These are phyloP conservation scores for Steromphala cineraria DNA, from an alignment of 2,888 invertebrate species.

Conservation along the genomic window DNA sequence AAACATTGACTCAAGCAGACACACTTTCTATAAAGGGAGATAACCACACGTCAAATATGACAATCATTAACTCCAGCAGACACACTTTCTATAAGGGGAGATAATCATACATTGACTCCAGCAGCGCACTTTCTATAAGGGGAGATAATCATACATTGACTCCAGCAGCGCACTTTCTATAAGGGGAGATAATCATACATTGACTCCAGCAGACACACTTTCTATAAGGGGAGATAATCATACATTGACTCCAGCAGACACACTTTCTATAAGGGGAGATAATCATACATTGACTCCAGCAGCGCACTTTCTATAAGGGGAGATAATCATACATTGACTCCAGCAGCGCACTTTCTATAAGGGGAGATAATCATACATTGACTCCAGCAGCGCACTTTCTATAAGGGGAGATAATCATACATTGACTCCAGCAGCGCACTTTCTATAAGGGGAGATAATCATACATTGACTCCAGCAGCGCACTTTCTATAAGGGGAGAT, in stretches of 20 bases:
- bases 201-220: slow-evolving; percentile 65
- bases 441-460: slow-evolving; percentile 55
- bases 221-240: slow-evolving; percentile 53
- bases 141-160: slow-evolving; percentile 33
- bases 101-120: slow-evolving; percentile 54
- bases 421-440: slow-evolving; percentile 65
- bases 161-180: slow-evolving; percentile 70
- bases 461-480: slow-evolving; percentile 64
- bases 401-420: slow-evolving; percentile 28
- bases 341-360: slow-evolving; percentile 69
- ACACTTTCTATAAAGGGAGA: slow-evolving; percentile 63
- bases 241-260: slow-evolving; percentile 63
- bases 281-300: slow-evolving; percentile 55
- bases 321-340: slow-evolving; percentile 47
- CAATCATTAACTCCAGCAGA: slow-evolving; percentile 66
- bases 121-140: slow-evolving; percentile 68
- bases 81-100: slow-evolving; percentile 64
- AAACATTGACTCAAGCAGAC: slow-evolving; percentile 63
- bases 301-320: slow-evolving; percentile 67
- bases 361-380: not conserved
- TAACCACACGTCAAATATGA: too few species aligned
- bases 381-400: slow-evolving; percentile 71
- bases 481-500: slow-evolving; percentile 62
- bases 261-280: slow-evolving; percentile 62
- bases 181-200: slow-evolving; percentile 15